Evolutionary conservation across 2,113 vertebrate genomes (phyloP), one percentile per base, ranked within the genome.

Genomic region (Opisthocomus hoazin): DNA sequence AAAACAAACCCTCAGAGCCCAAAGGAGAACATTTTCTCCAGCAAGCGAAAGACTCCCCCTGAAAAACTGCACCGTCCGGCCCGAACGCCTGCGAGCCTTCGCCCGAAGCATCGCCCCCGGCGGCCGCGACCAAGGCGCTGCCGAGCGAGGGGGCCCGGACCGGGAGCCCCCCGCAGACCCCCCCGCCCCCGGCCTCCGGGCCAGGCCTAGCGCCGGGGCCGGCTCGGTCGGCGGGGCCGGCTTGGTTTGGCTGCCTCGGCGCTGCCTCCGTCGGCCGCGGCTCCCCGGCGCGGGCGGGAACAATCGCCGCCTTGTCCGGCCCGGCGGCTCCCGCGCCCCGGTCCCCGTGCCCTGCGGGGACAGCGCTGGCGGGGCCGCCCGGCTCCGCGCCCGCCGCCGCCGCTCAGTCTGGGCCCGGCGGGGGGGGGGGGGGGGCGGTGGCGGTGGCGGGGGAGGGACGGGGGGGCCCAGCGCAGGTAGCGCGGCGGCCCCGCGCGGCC

Each of bases 51-150:
- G 75, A 93, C 94, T 94, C 90, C 84, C 88, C 74, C 68, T 11
- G 90, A 94, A 97, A 94, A 95, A 93, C 92, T 92, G 83, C 46
- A 73, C 94, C 83, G 88, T 61, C 83, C 73, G 90, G 74, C 94
- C 90, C 88, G 93, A 90, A 91, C 93, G 4, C 64, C 88, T 73
- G 61, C 90, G 70, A 48, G 63, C 66, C 90, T 93, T 46, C 90
- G 69, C 41, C 85, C 23, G 57, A 90, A 83, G 50, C 65, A 48
- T 30, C 88, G 94, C 45, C 7, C 76, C 48, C 71, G 18, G 53
- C 13, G 79, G 71, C 79, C n/a, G 71, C 36, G 65, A 64, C 94
- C 85, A 88, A 93, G 93, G 92, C 83, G 6, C 78, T 1, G 64
- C 73, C 26, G 76, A 81, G 84, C 11, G 16, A 37, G 34, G 21